Evolutionary conservation across 2,888 invertebrate species (phyloP).

Genomic region (Xylota sylvarum): DNA sequence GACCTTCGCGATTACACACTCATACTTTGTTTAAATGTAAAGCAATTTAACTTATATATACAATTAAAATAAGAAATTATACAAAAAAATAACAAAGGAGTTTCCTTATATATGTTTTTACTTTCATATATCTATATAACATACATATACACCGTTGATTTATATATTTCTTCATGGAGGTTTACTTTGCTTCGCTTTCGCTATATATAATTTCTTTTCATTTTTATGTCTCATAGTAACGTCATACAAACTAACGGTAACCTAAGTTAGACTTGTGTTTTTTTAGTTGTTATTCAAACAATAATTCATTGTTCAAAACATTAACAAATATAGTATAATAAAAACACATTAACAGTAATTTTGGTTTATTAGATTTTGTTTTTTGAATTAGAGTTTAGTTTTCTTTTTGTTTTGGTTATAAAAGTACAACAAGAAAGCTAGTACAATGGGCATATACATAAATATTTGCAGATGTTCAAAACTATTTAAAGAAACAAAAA

Average conservation of each 20-base stretch:
- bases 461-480: background rate
- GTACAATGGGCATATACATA: slow-evolving; percentile 2
- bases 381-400: slow-evolving; percentile 4
- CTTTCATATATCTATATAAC: slow-evolving; percentile 36
- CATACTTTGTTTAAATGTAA: slow-evolving; percentile 27
- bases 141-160: slow-evolving; percentile 66
- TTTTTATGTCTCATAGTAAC: slow-evolving; percentile 51
- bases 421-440: slow-evolving; percentile 24
- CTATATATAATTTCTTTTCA: slow-evolving; percentile 17
- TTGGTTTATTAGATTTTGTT: slow-evolving; percentile 65
- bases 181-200: slow-evolving; percentile 50
- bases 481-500: background rate
- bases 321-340: slow-evolving; percentile 69
- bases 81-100: slow-evolving; percentile 46
- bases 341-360: slow-evolving; percentile 64
- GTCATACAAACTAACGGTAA: slow-evolving; percentile 47
- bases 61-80: slow-evolving; percentile 25
- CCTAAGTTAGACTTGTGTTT: slow-evolving; percentile 50
- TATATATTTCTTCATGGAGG: slow-evolving; percentile 60
- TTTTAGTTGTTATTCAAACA: slow-evolving; percentile 59
- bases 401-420: slow-evolving; percentile 20
- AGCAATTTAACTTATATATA: slow-evolving; percentile 26
- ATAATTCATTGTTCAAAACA: slow-evolving; percentile 60
- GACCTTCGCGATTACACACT: slow-evolving; percentile 51
- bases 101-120: slow-evolving; percentile 16